phyloP scores from a whole-genome alignment of 1,140 invertebrate genomes.

The Muscidifurax raptorellus region DNA sequence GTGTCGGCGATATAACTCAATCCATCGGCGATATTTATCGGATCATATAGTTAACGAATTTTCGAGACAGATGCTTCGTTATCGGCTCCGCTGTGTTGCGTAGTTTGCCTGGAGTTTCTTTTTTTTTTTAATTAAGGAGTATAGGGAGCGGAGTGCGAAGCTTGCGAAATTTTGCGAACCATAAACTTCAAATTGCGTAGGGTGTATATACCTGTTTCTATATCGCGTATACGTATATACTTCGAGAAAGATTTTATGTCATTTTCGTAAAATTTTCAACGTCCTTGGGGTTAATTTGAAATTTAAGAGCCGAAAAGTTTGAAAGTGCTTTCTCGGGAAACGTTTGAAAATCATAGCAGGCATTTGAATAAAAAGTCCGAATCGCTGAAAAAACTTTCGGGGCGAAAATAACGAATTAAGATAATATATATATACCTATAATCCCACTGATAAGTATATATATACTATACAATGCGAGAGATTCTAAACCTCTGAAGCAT shows the following conservation, averaged over 20 bases:
- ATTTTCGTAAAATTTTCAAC: neutral
- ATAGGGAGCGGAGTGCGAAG: neutral
- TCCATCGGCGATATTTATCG: neutral
- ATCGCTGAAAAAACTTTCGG: too few species aligned
- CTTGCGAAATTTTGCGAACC: neutral
- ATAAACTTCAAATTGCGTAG: neutral
- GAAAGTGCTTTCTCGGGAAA: neutral
- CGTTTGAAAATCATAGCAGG: neutral
- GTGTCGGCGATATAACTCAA: neutral
- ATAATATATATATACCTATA: too few species aligned
- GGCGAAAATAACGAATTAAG: neutral
- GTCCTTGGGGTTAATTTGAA: neutral
- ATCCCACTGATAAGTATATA: too few species aligned
- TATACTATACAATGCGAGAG: too few species aligned
- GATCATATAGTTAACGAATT: slow-evolving; percentile 3
- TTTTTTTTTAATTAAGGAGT: neutral
- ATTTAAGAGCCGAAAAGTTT: neutral
- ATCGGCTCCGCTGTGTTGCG: neutral
- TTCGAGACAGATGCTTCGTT: neutral
- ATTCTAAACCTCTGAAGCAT: neutral
- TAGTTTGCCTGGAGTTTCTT: neutral
- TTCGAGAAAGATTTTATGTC: neutral
- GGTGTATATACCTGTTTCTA: too few species aligned
- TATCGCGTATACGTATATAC: neutral
- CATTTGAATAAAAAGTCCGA: too few species aligned